Base-by-base conservation (phyloP, 2,888 invertebrate genomes). In the Hirtodrosophila histrioides region DNA sequence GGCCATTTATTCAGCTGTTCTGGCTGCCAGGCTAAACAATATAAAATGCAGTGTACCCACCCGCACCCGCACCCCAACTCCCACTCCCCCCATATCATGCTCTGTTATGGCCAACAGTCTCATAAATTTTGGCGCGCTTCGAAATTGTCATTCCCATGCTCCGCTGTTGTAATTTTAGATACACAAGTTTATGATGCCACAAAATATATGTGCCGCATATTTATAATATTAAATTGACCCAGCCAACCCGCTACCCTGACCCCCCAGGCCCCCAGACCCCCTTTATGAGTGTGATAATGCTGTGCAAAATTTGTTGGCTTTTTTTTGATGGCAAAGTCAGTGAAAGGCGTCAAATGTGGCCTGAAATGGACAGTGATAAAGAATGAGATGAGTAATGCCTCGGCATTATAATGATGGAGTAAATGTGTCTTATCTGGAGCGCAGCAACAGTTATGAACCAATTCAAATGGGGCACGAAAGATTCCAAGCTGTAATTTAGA, bases 101-200 rank as follows among this genome's bases (percentile, higher is more conserved):
- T n/a, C 58, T 46, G 55, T 74, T 67, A 74, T 68, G 55, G 74
- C 56, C 78, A 56, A 60, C 40, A 62, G 65, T 65, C 56, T 51
- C 73, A 73, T 73, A 73, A 75, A 73, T 73, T 73, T 75, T 73
- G 71, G 71, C 74, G 74, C 71, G 74, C 71, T 68, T 68, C 69
- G 74, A 84, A 80, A 83, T 79, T 84, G 77, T 84, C 78, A 60
- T 61, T 71, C 48, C 53, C 60, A 65, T 65, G 53, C 66, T 62
- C 9, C 61, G 55, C 17, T 61, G 82, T 48, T 37, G 61, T 76
- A 88, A 84, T 88, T 84, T 84, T 86, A 86, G 88, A 88, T 88
- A 83, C 77, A 84, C 83, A 83, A 86, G 71, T 85, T 85, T 85
- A 85, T 85, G 83, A 88, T 82, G 86, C 83, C 83, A 79, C 88